Percentiles rank a stretch among this genome's conserved stretches.
Conservation (phyloP, 2,797 vertebrate genomes). For the Myripristis murdjan region DNA sequence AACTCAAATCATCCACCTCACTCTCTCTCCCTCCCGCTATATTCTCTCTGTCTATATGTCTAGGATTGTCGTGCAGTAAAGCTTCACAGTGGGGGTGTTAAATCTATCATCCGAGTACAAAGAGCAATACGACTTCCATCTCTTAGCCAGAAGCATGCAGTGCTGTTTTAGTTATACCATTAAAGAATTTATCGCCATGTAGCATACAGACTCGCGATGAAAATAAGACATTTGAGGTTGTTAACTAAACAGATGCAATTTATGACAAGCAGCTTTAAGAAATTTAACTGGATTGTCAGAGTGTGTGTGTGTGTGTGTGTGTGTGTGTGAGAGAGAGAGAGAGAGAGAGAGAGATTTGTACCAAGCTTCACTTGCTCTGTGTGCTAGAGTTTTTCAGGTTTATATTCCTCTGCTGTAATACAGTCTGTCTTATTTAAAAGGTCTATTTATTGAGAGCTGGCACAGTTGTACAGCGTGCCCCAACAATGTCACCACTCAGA, state of each 20-base stretch:
- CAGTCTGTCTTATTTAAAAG: conserved; percentile 90
- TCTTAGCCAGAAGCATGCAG: not conserved
- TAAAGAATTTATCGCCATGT: conserved; percentile 4
- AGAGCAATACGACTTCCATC: not conserved
- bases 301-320: no score
- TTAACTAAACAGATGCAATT: conserved; percentile 19
- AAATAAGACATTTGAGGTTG: not conserved
- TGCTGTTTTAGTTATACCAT: not conserved
- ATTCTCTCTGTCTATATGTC: not conserved
- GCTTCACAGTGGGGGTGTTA: conserved; percentile 17
- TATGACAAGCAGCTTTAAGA: no score
- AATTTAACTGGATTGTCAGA: no score
- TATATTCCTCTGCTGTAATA: conserved; percentile 83
- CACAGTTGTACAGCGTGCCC: conserved; percentile 69
- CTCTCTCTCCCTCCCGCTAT: conserved; percentile 20
- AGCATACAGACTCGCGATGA: not conserved
- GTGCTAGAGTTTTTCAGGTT: conserved; percentile 73
- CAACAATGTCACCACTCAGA: conserved; percentile 77
- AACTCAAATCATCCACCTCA: conserved; percentile 30
- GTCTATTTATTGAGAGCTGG: conserved; percentile 80
- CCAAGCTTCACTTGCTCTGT: conserved; percentile 47
- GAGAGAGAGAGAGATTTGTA: conserved; percentile 28
- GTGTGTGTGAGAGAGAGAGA: not conserved
- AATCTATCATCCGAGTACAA: conserved; percentile 20
- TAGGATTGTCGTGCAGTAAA: not conserved